Evolutionary conservation across 2,888 invertebrate species (phyloP), one percentile per base, ranked within the genome.

Genomic region (Dioctria linearis): DNA sequence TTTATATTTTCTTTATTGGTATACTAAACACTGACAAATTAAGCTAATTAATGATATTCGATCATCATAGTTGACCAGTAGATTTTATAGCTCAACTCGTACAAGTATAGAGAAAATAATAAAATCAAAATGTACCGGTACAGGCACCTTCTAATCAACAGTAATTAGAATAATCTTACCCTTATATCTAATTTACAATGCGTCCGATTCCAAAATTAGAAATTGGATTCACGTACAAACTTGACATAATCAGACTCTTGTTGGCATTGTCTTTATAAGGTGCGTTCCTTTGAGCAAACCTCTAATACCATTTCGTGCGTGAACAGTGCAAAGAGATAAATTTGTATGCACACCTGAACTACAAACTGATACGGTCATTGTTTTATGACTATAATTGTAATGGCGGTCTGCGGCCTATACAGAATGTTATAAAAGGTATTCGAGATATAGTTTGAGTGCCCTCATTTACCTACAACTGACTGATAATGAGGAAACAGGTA

Each of bases 321-420:
- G 43, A 75, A 42, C 73, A 59, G 42, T 9, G 57, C 73, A 75
- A 59, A 75, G 73, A 75, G 73, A 59, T 75, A 37, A 43, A 75
- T 75, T 75, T 42, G 73, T 69, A 75, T 40, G 59, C 40, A 75
- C 73, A 59, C 9, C 73, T 75, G 59, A 42, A 59, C 37, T 42
- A 59, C 43, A 42, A 42, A 42, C 73, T n/a, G 42, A 75, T 75
- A 57, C 73, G 73, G 73, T 59, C 73, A 75, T 75, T 75, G 59
- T 75, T 75, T 59, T 75, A 75, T 75, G 57, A 43, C 59, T 75
- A 66, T 73, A 75, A 57, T 75, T 59, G 57, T 59, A 43, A 75
- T 59, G 57, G 13, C 8, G 73, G n/a, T 59, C 49, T 69, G 43
- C n/a, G 71, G 71, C 54, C 54, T 71, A 71, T 42, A n/a, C n/a